phyloP scores from a whole-genome alignment of 2,888 invertebrate species.

The Lydus trimaculatus region DNA sequence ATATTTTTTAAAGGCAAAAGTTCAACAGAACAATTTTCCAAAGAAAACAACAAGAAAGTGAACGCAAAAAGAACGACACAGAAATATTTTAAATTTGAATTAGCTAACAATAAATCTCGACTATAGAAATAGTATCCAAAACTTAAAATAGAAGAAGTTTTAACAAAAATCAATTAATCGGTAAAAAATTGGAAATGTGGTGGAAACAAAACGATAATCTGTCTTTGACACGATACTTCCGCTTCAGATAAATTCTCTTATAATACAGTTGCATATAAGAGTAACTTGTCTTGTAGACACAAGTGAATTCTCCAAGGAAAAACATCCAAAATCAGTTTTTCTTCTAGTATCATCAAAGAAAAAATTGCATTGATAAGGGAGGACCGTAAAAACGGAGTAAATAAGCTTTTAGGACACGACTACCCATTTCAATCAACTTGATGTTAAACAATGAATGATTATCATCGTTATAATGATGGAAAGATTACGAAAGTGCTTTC shows the following conservation, averaged over 20 bases:
- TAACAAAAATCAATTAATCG: neutral
- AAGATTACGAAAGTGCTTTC: neutral
- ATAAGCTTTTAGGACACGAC: neutral
- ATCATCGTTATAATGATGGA: neutral
- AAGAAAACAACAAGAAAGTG: neutral
- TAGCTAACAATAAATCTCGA: neutral
- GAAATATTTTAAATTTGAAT: no score
- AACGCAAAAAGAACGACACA: no score
- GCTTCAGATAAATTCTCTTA: neutral
- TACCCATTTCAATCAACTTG: neutral
- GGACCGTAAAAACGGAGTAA: neutral
- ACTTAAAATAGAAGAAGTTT: neutral
- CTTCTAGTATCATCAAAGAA: neutral
- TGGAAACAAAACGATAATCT: neutral
- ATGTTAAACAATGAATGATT: neutral
- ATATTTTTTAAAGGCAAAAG: neutral
- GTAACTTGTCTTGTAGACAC: no score
- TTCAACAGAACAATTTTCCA: neutral
- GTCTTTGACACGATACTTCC: neutral
- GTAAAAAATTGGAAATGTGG: neutral
- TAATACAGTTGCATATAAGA: neutral
- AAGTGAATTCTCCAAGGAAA: neutral
- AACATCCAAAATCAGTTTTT: neutral
- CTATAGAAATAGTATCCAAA: neutral
- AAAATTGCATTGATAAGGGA: no score